A percentile compares a stretch with the other conserved stretches of the same genome.
These are phyloP conservation scores for Sebastolobus altivelis DNA, from an alignment of 2,797 vertebrate species.

Conservation along the genomic window DNA sequence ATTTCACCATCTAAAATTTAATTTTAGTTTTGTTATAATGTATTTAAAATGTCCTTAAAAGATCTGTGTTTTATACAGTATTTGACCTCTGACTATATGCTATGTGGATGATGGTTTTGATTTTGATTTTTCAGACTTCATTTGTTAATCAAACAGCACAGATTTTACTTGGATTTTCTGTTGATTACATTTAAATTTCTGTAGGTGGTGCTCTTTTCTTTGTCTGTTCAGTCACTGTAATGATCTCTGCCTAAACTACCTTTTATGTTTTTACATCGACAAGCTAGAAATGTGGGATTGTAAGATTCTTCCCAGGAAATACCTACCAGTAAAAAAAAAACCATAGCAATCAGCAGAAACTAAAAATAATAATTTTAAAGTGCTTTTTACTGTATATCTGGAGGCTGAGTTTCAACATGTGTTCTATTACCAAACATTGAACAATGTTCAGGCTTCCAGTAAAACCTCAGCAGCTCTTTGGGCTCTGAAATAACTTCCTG, in stretches of 20 bases:
- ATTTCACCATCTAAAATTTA: not conserved
- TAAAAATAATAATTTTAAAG: not conserved
- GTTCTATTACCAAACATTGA: conserved; percentile 6
- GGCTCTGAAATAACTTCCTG: too few species aligned
- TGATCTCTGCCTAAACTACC: not conserved
- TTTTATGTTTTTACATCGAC: not conserved
- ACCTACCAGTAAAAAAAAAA: not conserved
- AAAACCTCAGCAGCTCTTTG: conserved; percentile 16
- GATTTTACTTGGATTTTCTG: not conserved
- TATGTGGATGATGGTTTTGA: not conserved
- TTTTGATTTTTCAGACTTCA: not conserved
- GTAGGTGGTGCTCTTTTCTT: not conserved
- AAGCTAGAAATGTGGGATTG: not conserved
- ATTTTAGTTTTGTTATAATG: not conserved
- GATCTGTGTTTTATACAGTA: not conserved
- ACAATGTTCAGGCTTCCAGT: conserved; percentile 1
- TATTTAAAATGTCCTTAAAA: too few species aligned
- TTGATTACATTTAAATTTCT: not conserved
- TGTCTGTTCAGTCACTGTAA: not conserved
- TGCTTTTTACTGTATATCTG: not conserved
- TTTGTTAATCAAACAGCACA: not conserved
- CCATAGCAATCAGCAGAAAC: not conserved
- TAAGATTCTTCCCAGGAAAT: not conserved
- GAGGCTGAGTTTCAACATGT: not conserved
- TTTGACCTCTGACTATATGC: not conserved